Conservation (phyloP, 2,888 invertebrate species). For the Limenitis camilla region DNA sequence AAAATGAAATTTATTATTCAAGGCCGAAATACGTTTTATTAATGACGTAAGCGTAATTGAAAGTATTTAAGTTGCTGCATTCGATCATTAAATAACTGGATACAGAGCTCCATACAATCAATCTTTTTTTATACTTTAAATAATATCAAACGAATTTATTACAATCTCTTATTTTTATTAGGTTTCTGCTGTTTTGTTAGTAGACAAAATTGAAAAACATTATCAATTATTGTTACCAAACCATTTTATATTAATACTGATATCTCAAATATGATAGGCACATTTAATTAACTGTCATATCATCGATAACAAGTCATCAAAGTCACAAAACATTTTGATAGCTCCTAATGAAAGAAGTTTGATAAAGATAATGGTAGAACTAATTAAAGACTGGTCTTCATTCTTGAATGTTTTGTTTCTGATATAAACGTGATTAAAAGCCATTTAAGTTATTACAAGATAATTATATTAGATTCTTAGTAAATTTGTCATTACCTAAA, state of each 20-base stretch:
- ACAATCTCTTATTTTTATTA: no score
- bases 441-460: no score
- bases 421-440: no score
- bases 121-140: no score
- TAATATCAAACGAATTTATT: no score
- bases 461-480: no score
- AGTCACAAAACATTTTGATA: slow-evolving; percentile 1
- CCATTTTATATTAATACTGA: background rate
- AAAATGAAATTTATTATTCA: slow-evolving; percentile 1
- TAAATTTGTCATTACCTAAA: no score
- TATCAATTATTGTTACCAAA: background rate
- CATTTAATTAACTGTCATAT: slow-evolving; percentile 5
- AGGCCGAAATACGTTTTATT: background rate
- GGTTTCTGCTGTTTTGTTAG: background rate
- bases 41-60: background rate
- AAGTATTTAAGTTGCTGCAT: no score
- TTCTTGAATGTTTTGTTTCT: no score
- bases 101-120: no score
- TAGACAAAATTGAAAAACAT: background rate
- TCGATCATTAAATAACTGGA: no score
- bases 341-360: slow-evolving; percentile 1
- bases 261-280: background rate
- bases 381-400: background rate
- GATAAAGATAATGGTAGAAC: slow-evolving; percentile 3
- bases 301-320: slow-evolving; percentile 6